Evolutionary conservation across 2,113 vertebrate species (phyloP), one percentile per base, ranked within the genome.

Genomic region (Xyrauchen texanus): DNA sequence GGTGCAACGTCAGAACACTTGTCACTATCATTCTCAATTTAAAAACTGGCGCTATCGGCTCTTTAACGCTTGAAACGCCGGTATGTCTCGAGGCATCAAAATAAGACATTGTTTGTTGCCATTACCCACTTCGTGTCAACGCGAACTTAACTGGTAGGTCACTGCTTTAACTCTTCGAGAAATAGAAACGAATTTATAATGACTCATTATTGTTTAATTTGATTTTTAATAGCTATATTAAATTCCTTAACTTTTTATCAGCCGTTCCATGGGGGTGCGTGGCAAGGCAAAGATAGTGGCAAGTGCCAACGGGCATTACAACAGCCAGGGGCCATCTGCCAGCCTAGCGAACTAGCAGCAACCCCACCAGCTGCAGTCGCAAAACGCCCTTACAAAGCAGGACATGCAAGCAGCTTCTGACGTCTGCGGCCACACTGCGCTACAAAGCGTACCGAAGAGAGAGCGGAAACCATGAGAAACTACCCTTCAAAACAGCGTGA

Each of bases 321-420:
- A 91, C 90, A 91, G 92, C 89, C 78, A 91, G 91, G 92, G 91
- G 91, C 92, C 92, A 93, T 93, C 92, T 94, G 93, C 88, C 92
- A 92, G 92, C 90, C 91, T 83, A 85, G 89, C 88, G 89, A 92
- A 90, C 90, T 86, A 81, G 85, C 92, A 90, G 90, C 88, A 90
- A 92, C 89, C 91, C 91, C 90, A 93, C 90, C 92, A 93, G 92
- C 92, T 93, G 91, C 92, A 93, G 93, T 93, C 92, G 92, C 93
- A 93, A 91, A 93, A 93, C 92, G 93, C 93, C 92, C 92, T 84
- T 93, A 93, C 92, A 93, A 92, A 94, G 92, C 93, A 94, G 92
- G 92, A 94, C 93, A 93, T 93, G 92, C 91, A 92, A 91, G 91
- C 93, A 94, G 93, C 93, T 93, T 93, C 93, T 94, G 93, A 94